Evolutionary conservation across 2,888 invertebrate species (phyloP), one percentile per base, ranked within the genome.

Genomic region (Perdita meconis): DNA sequence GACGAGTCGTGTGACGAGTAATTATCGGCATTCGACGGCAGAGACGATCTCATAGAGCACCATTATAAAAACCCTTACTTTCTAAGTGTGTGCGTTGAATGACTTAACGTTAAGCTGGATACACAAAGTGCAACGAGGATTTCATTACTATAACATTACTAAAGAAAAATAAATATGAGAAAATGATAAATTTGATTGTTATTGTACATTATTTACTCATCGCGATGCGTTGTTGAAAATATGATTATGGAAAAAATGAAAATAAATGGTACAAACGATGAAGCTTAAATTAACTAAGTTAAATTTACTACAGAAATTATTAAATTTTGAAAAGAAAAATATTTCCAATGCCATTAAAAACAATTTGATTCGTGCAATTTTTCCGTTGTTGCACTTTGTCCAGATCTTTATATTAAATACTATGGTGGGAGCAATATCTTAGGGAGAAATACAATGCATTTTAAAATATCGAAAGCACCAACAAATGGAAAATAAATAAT

Each of bases 21-120:
- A 47, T 47, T 73, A 68, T 68, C 63, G 57, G 59, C 53, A 73
- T 73, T 63, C 66, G 77, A 76, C 71, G 70, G 71, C 67, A 79
- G 64, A 77, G 67, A 78, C 60, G 63, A 79, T 79, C 65, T 78
- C 67, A 71, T 85, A 86, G 86, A 89, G 85, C 87, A 90, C 87
- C 89, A 86, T 90, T 88, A 87, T 88, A 89, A 88, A 87, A 88
- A 89, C 86, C 81, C 89, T 89, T 89, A 87, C 64, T 76, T 30
- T 69, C 87, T 90, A 90, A 63, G 72, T 87, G 86, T 91, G 90
- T 89, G 90, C 90, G 89, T 90, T 90, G 86, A 89, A 90, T 88
- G 85, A 84, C 89, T 88, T 89, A 89, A 83, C 63, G 83, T 87
- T 89, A 89, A 76, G 68, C 72, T 74, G 71, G 68, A 79, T 55